Conservation (phyloP, 1,140 invertebrate species). For the Halyomorpha halys region DNA sequence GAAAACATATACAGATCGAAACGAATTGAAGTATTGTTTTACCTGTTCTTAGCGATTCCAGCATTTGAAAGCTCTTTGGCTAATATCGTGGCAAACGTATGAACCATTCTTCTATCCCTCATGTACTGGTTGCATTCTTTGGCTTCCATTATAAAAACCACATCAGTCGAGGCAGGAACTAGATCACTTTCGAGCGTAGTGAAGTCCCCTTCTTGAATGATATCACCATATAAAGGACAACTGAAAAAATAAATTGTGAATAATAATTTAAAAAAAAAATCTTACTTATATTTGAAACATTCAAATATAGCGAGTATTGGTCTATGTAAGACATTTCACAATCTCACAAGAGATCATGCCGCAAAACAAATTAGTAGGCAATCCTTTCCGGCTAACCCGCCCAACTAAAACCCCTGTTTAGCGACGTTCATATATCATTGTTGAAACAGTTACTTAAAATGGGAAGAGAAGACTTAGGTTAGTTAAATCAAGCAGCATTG, state of each 20-base stretch:
- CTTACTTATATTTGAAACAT: no score
- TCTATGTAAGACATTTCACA: no score
- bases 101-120: conserved; percentile 50
- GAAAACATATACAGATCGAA: conserved; percentile 23
- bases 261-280: no score
- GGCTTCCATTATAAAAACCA: conserved; percentile 81
- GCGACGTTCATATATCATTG: no score
- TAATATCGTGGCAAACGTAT: conserved; percentile 50
- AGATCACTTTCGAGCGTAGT: conserved; percentile 41
- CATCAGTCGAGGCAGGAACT: conserved; percentile 58
- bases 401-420: no score
- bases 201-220: conserved; percentile 60
- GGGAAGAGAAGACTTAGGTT: no score
- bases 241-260: conserved; percentile 37
- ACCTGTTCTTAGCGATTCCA: conserved; percentile 55
- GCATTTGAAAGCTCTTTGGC: conserved; percentile 53
- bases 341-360: no score
- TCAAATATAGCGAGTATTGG: no score
- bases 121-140: conserved; percentile 66
- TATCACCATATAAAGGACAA: conserved; percentile 53
- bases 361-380: no score
- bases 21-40: conserved; percentile 15
- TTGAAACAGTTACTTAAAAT: no score
- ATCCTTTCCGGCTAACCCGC: no score
- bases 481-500: no score